A percentile compares a stretch with the other conserved stretches of the same genome.
These are phyloP conservation scores for Sarcophaga variegata DNA, from an alignment of 2,888 invertebrate species.

Conservation along the genomic window DNA sequence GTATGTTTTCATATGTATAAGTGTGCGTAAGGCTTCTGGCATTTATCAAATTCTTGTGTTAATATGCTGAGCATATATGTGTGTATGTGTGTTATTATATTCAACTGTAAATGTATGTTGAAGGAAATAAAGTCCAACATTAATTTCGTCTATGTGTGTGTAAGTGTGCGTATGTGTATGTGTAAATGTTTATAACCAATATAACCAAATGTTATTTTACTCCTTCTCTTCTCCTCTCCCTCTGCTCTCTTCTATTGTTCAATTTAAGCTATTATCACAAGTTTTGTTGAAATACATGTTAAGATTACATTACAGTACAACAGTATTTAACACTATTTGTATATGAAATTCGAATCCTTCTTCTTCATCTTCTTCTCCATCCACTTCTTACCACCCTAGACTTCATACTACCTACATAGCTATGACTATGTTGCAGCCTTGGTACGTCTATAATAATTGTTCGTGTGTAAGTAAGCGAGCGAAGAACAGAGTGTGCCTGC, in stretches of 20 bases:
- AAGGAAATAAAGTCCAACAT: constrained; percentile 29
- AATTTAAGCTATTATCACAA: constrained; percentile 6
- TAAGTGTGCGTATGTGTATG: neutral
- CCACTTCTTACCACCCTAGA: neutral
- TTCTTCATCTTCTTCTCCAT: neutral
- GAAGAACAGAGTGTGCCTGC: neutral
- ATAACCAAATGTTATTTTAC: neutral
- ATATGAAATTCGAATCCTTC: neutral
- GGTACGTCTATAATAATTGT: neutral
- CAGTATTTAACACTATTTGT: neutral
- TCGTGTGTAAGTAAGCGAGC: neutral
- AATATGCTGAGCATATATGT: neutral
- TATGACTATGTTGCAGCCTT: too few species aligned
- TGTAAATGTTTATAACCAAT: neutral
- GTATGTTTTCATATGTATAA: neutral
- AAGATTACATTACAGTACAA: constrained; percentile 15
- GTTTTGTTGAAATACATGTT: constrained; percentile 13
- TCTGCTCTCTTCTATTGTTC: too few species aligned
- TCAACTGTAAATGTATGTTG: neutral
- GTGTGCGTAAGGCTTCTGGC: neutral
- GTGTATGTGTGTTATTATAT: neutral
- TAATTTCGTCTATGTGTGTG: constrained; percentile 15
- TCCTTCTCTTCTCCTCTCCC: too few species aligned
- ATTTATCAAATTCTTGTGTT: too few species aligned
- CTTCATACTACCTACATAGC: too few species aligned